A percentile compares a stretch with the other conserved stretches of the same genome.
phyloP scores from a whole-genome alignment of 2,797 vertebrate genomes.

The Lagocephalus sceleratus region DNA sequence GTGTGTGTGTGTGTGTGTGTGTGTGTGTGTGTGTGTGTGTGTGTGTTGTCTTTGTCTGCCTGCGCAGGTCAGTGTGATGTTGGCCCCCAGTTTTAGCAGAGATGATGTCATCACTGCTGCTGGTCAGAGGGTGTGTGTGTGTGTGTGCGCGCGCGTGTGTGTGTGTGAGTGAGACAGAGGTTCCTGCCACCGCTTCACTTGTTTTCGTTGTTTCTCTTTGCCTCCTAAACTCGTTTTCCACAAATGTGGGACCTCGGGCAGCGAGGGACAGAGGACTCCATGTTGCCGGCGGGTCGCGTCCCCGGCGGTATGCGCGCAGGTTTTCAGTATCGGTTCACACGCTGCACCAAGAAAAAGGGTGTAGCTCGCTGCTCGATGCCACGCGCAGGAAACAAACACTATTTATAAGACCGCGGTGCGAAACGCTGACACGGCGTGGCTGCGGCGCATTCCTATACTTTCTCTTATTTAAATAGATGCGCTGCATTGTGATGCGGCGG shows the following conservation, averaged over 20 bases:
- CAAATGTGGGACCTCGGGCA: slow-evolving; percentile 22
- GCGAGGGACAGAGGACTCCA: slow-evolving; percentile 5
- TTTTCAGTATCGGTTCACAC: slow-evolving; percentile 9
- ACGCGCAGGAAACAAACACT: slow-evolving; percentile 49
- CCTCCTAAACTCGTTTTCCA: slow-evolving; percentile 17
- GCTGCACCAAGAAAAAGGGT: slow-evolving; percentile 9
- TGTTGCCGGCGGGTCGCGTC: slow-evolving; percentile 19
- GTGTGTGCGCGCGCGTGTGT: slow-evolving; percentile 22
- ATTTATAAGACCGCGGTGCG: slow-evolving; percentile 48
- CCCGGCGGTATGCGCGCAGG: neutral
- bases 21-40: no score
- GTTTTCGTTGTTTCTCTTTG: slow-evolving; percentile 15
- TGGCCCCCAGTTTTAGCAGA: slow-evolving; percentile 34
- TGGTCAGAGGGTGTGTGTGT: slow-evolving; percentile 27
- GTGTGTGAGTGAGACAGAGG: neutral
- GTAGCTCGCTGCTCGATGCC: slow-evolving; percentile 21
- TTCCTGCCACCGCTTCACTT: slow-evolving; percentile 1
- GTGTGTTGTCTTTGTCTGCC: slow-evolving; percentile 23
- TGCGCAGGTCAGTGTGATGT: slow-evolving; percentile 50
- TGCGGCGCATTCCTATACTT: slow-evolving; percentile 16
- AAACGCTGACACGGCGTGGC: slow-evolving; percentile 52
- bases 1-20: no score
- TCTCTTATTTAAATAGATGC: neutral
- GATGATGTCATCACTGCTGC: slow-evolving; percentile 61
- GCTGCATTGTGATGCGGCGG: neutral